Conservation (phyloP, 2,113 vertebrate genomes). For the Crotalus tigris region DNA sequence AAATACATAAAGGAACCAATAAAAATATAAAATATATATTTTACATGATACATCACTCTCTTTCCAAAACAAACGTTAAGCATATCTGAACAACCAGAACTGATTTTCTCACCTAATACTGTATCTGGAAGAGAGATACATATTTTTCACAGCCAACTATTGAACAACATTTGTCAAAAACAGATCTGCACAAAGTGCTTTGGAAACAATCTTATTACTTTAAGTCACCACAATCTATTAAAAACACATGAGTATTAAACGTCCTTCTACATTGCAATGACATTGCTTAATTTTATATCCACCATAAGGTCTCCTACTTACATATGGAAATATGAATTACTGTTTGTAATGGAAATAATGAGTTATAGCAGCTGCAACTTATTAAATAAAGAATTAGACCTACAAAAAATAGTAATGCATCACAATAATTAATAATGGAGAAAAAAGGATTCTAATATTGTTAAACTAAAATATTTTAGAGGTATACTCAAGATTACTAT, state of each 20-base stretch:
- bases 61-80: not conserved
- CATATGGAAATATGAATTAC: constrained; percentile 63
- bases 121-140: not conserved
- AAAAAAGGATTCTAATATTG: constrained; percentile 39
- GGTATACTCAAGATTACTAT: constrained; percentile 32
- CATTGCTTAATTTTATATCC: constrained; percentile 60
- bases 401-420: constrained; percentile 45
- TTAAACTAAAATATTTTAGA: constrained; percentile 13
- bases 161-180: constrained; percentile 15
- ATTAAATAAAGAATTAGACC: constrained; percentile 41
- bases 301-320: constrained; percentile 51
- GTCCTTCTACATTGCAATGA: constrained; percentile 57
- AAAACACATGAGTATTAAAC: constrained; percentile 45
- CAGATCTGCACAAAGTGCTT: constrained; percentile 22
- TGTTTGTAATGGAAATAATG: constrained; percentile 66
- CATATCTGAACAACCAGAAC: not conserved
- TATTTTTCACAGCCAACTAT: not conserved
- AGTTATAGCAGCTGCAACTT: constrained; percentile 54
- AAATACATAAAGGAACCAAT: not conserved
- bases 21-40: not conserved
- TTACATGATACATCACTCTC: not conserved
- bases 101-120: not conserved
- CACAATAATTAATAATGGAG: constrained; percentile 55
- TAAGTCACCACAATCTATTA: constrained; percentile 35
- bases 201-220: constrained; percentile 18